A percentile compares a stretch with the other conserved stretches of the same genome.
These are phyloP conservation scores for Apostichopus californicus DNA, from an alignment of 35 echinoderm and acorn worm species.

Conservation along the genomic window DNA sequence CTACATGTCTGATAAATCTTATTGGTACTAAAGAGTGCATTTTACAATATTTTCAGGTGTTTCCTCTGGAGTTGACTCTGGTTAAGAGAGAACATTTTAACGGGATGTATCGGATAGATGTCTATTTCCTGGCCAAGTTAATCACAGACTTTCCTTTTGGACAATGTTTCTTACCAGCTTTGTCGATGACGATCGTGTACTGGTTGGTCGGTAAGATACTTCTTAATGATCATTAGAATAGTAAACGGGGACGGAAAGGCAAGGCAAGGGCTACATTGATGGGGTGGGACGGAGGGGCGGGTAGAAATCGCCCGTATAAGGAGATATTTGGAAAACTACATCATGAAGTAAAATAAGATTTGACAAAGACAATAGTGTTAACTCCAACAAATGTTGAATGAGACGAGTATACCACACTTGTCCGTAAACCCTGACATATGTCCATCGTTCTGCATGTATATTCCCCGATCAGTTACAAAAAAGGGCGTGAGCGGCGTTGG, in stretches of 20 bases:
- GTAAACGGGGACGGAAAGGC: too few species aligned
- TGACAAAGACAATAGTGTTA: neutral
- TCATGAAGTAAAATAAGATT: too few species aligned
- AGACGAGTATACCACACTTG: too few species aligned
- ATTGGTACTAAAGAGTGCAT: neutral
- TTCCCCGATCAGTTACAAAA: neutral
- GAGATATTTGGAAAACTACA: too few species aligned
- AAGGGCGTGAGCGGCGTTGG: neutral
- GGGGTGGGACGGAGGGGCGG: neutral
- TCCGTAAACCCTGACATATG: too few species aligned
- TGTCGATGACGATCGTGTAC: conserved; percentile 40
- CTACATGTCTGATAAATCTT: neutral
- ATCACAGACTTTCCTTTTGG: conserved; percentile 65
- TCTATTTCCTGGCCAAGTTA: conserved; percentile 71
- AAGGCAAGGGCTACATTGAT: neutral
- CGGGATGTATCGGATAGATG: conserved; percentile 85
- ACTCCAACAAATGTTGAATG: neutral
- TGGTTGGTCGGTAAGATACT: conserved; percentile 64
- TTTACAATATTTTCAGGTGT: conserved; percentile 39
- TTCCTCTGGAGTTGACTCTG: conserved; percentile 74
- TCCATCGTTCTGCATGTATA: too few species aligned
- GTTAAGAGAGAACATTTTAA: conserved; percentile 84
- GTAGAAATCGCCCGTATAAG: neutral
- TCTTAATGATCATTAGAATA: neutral
- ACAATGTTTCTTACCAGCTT: conserved; percentile 26